Evolutionary conservation across 2,888 invertebrate genomes (phyloP).

Genomic region (Cecidostiba fungosa): DNA sequence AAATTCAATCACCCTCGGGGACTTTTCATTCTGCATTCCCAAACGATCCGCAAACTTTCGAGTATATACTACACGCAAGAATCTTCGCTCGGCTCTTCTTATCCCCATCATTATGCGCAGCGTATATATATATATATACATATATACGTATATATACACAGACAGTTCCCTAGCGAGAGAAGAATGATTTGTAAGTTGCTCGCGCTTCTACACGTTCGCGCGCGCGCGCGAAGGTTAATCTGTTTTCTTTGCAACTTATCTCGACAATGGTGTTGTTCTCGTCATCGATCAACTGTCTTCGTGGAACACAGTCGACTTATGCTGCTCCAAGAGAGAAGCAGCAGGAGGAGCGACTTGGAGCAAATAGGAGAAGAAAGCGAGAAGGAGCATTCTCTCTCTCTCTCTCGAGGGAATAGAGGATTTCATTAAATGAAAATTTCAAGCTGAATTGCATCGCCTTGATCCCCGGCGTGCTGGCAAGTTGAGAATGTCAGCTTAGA

Average conservation of each 20-base stretch:
- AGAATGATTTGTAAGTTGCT: slow-evolving; percentile 54
- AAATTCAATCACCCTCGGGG: slow-evolving; percentile 57
- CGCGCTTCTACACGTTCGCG: too few relatives aligned
- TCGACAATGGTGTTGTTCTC: slow-evolving; percentile 29
- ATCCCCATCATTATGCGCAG: background rate
- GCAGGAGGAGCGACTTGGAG: too few relatives aligned
- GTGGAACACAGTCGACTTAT: too few relatives aligned
- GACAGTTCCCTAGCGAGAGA: background rate
- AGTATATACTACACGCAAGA: background rate
- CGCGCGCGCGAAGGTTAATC: slow-evolving; percentile 49
- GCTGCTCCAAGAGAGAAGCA: too few relatives aligned
- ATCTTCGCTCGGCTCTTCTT: background rate
- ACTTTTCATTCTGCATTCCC: slow-evolving; percentile 60
- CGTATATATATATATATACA: too few relatives aligned
- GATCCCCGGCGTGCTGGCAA: background rate
- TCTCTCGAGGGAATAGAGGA: slow-evolving; percentile 6
- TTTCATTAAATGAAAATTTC: slow-evolving; percentile 55
- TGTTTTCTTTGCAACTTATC: slow-evolving; percentile 58
- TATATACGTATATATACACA: background rate
- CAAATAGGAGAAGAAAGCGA: background rate
- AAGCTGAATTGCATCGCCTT: slow-evolving; percentile 14
- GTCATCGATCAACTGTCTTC: slow-evolving; percentile 53
- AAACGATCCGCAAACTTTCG: slow-evolving; percentile 55
- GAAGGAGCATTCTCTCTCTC: background rate
- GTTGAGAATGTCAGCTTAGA: slow-evolving; percentile 5